Percentiles rank a stretch among this genome's conserved stretches.
Evolutionary conservation across 2,113 vertebrate species (phyloP).

Genomic region (Nothoprocta perdicaria): DNA sequence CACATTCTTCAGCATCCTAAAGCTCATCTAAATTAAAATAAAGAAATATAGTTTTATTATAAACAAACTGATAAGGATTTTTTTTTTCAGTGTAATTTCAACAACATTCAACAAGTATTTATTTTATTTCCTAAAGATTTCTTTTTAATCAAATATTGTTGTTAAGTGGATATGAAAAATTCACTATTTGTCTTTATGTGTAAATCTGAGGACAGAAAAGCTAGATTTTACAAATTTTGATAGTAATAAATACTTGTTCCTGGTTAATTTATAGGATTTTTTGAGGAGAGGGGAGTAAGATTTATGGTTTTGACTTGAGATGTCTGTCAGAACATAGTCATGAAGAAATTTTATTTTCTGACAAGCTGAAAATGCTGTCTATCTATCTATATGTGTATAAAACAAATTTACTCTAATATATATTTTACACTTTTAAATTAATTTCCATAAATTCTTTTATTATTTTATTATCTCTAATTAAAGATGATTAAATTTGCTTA

Average conservation of each 20-base stretch:
- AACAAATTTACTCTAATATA: background rate
- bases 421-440: background rate
- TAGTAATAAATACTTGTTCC: background rate
- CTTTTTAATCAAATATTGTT: background rate
- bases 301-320: background rate
- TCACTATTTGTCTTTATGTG: background rate
- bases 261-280: background rate
- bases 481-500: conserved; percentile 38
- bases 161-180: background rate
- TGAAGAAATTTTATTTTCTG: background rate
- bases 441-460: conserved; percentile 42
- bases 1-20: background rate
- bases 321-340: background rate
- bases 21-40: background rate
- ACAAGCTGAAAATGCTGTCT: background rate
- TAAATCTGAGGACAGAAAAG: background rate
- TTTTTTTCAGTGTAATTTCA: background rate
- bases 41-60: background rate
- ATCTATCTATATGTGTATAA: background rate
- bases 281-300: background rate
- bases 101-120: background rate
- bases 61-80: background rate
- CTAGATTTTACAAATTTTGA: background rate
- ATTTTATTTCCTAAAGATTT: background rate
- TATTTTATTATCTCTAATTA: conserved; percentile 32